These are phyloP conservation scores for Anthopleura xanthogrammica DNA, from an alignment of 92 coral and sea anemone species.

Conservation along the genomic window DNA sequence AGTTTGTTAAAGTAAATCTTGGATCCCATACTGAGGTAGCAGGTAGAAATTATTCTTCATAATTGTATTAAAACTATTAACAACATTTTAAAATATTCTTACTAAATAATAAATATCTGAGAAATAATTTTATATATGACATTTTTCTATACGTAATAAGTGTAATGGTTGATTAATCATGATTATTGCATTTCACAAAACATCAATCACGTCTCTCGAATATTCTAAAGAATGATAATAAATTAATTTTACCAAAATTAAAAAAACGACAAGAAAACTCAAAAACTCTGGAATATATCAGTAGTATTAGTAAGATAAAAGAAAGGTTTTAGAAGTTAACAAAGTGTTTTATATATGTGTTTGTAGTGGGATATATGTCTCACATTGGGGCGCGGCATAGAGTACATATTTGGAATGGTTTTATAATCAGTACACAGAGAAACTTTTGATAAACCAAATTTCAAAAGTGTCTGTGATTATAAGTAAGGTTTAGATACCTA, in stretches of 20 bases:
- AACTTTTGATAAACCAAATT: background rate
- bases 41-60: background rate
- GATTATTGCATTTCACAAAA: background rate
- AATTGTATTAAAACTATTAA: background rate
- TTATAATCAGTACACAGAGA: background rate
- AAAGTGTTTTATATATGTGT: background rate
- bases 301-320: background rate
- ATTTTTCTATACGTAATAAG: background rate
- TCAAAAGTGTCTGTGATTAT: background rate
- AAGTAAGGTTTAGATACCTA: background rate
- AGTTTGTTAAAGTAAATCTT: background rate
- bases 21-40: background rate
- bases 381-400: conserved; percentile 29
- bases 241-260: background rate
- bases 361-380: background rate
- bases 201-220: background rate
- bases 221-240: background rate
- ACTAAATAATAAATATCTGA: background rate
- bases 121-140: background rate
- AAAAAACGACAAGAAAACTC: background rate
- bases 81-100: background rate
- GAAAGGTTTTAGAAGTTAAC: background rate
- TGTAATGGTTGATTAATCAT: background rate
- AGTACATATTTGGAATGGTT: conserved; percentile 24
- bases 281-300: background rate